A percentile compares a stretch with the other conserved stretches of the same genome.
These are phyloP conservation scores for Celastrina argiolus DNA, from an alignment of 2,888 invertebrate species.

Conservation along the genomic window DNA sequence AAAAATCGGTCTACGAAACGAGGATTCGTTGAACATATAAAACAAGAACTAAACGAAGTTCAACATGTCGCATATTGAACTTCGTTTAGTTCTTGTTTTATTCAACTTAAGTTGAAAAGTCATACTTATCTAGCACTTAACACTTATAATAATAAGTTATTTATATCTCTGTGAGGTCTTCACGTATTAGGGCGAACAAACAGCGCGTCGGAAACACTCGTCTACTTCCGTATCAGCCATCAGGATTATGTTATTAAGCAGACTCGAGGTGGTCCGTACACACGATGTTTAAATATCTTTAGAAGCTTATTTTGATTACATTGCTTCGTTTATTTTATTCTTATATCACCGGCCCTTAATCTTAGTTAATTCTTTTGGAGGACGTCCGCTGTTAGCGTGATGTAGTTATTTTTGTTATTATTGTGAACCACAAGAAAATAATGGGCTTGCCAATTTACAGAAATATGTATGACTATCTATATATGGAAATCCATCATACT, in stretches of 20 bases:
- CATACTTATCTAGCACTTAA: background rate
- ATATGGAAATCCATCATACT: too few species aligned
- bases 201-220: conserved; percentile 55
- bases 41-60: too few species aligned
- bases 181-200: conserved; percentile 31
- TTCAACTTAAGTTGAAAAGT: background rate
- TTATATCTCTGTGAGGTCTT: conserved; percentile 25
- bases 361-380: background rate
- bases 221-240: conserved; percentile 55
- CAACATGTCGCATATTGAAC: too few species aligned
- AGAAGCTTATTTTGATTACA: conserved; percentile 14
- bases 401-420: background rate
- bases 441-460: too few species aligned
- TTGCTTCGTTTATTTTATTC: conserved; percentile 3
- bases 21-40: too few species aligned
- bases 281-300: conserved; percentile 13
- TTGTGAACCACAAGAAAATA: background rate
- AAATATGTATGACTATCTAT: too few species aligned
- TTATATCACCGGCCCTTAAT: background rate
- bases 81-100: too few species aligned
- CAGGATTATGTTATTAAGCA: conserved; percentile 67
- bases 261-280: conserved; percentile 55
- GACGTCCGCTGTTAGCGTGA: background rate
- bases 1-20: too few species aligned
- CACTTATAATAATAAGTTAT: conserved; percentile 1